Evolutionary conservation across 2,888 invertebrate species (phyloP), one percentile per base, ranked within the genome.

Genomic region (Agrotis segetum): DNA sequence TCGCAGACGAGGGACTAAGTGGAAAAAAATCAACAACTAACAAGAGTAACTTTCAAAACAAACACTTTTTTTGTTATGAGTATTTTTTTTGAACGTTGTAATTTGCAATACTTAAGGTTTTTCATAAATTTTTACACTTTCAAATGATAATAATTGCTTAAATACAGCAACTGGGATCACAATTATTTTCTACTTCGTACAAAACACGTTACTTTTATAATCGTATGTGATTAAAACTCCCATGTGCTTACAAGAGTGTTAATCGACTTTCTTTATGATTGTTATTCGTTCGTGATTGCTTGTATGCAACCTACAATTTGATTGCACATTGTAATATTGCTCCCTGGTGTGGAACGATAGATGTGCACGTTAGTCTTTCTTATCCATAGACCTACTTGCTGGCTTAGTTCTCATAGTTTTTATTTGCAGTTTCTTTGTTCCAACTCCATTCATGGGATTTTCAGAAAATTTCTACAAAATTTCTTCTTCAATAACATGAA

Each of bases 321-420:
- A 77, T 84, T 79, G 81, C 80, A 75, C 73, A 77, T 82, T 82
- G 80, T 83, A 81, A 82, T 85, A 81, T 85, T 79, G 78, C 82
- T 84, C 72, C 71, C 77, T 77, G 77, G 77, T 81, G 81, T 83
- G 80, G 81, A 84, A 83, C 77, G 73, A 81, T 77, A 79, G 73
- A 71, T 72, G 72, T 77, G 67, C 73, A 79, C 67, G 74, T 68
- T 75, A 76, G 72, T 86, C 80, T 81, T 85, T 86, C 79, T 82
- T 79, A 76, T 77, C 67, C 83, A 80, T 73, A 76, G 71, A 81
- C 81, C 79, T 84, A 86, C 84, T 83, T 85, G 84, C 74, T 77
- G 80, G 82, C 65, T 81, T 81, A 62, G 65, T 77, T 88, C 85
- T 78, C 83, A 85, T 78, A 60, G 59, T 77, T 85, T 85, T 85